A percentile compares a stretch with the other conserved stretches of the same genome.
phyloP scores from a whole-genome alignment of 2,113 vertebrate genomes.

The Lagopus muta region DNA sequence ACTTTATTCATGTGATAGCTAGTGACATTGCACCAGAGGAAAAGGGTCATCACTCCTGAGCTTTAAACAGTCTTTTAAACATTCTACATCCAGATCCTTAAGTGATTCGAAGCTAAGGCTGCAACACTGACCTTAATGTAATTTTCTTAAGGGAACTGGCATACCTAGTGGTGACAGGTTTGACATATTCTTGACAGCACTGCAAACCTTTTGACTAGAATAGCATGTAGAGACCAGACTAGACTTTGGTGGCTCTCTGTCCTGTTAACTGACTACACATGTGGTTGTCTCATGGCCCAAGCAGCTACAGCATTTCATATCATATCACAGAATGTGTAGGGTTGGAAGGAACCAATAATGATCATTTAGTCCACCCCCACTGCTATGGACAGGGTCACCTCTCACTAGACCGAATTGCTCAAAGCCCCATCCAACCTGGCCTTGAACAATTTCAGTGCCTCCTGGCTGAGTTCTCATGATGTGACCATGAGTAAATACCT shows the following conservation, averaged over 20 bases:
- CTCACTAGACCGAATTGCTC: neutral
- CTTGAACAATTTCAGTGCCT: neutral
- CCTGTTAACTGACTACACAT: neutral
- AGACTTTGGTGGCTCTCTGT: neutral
- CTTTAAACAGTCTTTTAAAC: slow-evolving; percentile 37
- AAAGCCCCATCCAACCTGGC: neutral
- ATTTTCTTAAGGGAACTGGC: slow-evolving; percentile 16
- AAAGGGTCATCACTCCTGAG: slow-evolving; percentile 36
- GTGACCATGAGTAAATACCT: neutral
- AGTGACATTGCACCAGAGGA: neutral
- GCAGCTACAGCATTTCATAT: neutral
- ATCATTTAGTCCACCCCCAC: neutral
- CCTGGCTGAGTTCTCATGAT: neutral
- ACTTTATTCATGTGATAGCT: neutral
- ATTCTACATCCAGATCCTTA: neutral
- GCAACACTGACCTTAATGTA: slow-evolving; percentile 3
- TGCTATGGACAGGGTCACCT: neutral
- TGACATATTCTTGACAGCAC: neutral
- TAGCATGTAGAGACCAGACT: neutral
- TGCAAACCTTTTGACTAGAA: neutral
- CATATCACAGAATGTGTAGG: neutral
- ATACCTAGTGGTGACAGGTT: neutral
- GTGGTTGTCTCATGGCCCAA: neutral
- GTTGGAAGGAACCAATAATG: neutral
- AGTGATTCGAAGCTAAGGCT: neutral